Percentiles rank a stretch among this genome's conserved stretches.
Evolutionary conservation across 2,797 vertebrate genomes (phyloP).

Genomic region (Prionace glauca): DNA sequence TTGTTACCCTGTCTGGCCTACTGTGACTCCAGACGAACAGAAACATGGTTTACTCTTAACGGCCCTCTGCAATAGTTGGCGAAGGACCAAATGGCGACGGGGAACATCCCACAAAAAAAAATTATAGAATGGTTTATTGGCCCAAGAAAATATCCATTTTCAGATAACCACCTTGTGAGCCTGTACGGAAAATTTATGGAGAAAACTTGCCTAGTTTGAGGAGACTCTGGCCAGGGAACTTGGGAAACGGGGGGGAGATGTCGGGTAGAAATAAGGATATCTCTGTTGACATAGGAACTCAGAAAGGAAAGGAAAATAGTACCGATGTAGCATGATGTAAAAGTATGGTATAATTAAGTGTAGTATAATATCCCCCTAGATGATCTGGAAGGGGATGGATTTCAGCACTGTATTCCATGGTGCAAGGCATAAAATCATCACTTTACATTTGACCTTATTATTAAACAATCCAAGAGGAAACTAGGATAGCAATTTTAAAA

Average conservation of each 20-base stretch:
- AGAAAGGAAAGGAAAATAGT: background rate
- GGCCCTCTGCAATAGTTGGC: too few species aligned
- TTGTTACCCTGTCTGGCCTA: too few species aligned
- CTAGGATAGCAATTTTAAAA: constrained; percentile 1
- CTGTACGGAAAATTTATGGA: background rate
- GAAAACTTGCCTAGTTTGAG: too few species aligned
- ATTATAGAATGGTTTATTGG: background rate
- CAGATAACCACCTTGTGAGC: too few species aligned
- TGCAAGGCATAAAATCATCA: background rate
- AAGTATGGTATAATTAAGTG: too few species aligned
- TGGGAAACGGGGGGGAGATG: background rate
- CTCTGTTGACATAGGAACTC: background rate
- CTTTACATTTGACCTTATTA: background rate
- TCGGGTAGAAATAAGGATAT: background rate
- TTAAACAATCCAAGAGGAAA: background rate
- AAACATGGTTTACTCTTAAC: too few species aligned
- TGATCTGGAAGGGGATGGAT: background rate
- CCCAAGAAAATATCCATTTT: background rate
- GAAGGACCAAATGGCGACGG: too few species aligned
- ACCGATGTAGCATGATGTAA: too few species aligned
- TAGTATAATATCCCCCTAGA: background rate
- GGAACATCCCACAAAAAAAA: too few species aligned
- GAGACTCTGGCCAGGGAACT: background rate
- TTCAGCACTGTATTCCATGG: background rate
- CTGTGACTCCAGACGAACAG: too few species aligned